Percentiles rank a stretch among this genome's conserved stretches.
Conservation (phyloP, 2,888 invertebrate species). For the Tholera decimalis region DNA sequence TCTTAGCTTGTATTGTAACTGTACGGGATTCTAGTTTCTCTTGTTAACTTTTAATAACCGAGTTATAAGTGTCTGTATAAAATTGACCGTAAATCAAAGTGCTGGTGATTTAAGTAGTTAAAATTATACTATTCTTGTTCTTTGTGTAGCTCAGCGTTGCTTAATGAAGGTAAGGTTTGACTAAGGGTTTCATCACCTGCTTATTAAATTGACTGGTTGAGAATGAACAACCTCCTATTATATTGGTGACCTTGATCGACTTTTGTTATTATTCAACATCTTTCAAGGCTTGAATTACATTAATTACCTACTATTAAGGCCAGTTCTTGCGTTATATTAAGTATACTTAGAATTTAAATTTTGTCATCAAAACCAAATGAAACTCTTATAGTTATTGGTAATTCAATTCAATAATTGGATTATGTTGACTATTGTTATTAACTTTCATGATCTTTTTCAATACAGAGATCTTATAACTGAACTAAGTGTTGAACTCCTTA, state of each 20-base stretch:
- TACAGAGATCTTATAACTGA: no score
- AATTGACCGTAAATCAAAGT: constrained; percentile 48
- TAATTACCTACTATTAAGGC: neutral
- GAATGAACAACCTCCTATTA: constrained; percentile 39
- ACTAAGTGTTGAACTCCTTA: neutral
- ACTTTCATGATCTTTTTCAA: no score
- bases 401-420: neutral
- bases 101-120: constrained; percentile 32
- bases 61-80: constrained; percentile 34
- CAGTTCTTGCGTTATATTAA: neutral
- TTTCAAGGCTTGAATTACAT: constrained; percentile 15
- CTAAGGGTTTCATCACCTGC: constrained; percentile 31
- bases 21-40: constrained; percentile 74
- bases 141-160: constrained; percentile 1
- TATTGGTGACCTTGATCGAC: constrained; percentile 30
- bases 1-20: constrained; percentile 74
- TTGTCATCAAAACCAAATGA: neutral
- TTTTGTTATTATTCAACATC: constrained; percentile 30
- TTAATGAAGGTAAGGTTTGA: constrained; percentile 11
- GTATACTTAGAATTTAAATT: neutral
- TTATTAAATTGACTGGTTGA: constrained; percentile 43
- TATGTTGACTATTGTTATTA: no score
- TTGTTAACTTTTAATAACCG: constrained; percentile 79
- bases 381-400: neutral
- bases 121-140: constrained; percentile 26